phyloP scores from a whole-genome alignment of 2,113 vertebrate genomes.

The Nothoprocta pentlandii region DNA sequence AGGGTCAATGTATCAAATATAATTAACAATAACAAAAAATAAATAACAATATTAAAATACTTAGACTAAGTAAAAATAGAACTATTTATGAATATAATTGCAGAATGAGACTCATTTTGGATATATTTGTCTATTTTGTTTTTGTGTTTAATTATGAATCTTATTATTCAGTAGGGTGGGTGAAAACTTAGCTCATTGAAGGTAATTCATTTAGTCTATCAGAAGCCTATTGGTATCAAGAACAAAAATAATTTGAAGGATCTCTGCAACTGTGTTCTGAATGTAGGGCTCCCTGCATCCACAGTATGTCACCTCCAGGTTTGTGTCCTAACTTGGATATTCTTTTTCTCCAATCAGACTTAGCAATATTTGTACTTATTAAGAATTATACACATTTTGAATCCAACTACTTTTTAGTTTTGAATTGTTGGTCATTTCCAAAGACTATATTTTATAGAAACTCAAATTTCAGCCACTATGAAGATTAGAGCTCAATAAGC shows the following conservation, averaged over 20 bases:
- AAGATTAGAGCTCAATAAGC: neutral
- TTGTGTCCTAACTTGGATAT: neutral
- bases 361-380: neutral
- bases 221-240: neutral
- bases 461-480: neutral
- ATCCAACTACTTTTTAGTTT: neutral
- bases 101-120: neutral
- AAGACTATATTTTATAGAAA: neutral
- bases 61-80: neutral
- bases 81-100: neutral
- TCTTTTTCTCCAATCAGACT: neutral
- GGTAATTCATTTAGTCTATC: neutral
- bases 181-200: neutral
- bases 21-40: neutral
- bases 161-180: neutral
- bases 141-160: neutral
- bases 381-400: neutral
- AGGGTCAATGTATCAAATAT: neutral
- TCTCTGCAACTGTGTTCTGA: neutral
- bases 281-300: neutral
- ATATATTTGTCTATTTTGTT: neutral
- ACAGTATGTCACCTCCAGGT: neutral
- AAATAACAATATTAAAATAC: neutral
- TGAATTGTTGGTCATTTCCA: neutral
- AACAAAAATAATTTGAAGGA: neutral